Evolutionary conservation across 2,113 vertebrate species (phyloP), one percentile per base, ranked within the genome.

Genomic region (Ondatra zibethicus): DNA sequence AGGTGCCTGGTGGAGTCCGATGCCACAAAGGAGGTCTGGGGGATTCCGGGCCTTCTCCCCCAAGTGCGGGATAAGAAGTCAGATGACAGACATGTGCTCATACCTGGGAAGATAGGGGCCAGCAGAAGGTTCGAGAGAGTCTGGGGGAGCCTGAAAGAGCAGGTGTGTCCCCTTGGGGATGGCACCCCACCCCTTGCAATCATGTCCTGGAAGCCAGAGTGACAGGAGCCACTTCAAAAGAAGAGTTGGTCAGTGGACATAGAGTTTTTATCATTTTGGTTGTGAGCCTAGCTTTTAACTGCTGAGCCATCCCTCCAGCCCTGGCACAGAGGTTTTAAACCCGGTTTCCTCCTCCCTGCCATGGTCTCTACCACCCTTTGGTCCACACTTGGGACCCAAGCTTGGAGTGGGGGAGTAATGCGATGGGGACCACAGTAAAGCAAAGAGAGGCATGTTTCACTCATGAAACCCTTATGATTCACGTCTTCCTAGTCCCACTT

Each of bases 51-150:
- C 65, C 78, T 55, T 13, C 45, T 25, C 29, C 1, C 63, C 55
- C 10, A 5, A 65, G 70, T 11, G 8, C 0, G 0, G 52, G n/a
- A 17, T 55, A 42, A 47, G 21, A 25, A 63, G 50, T 25, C 80
- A 7, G 65, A 16, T 5, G 8, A 27, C 29, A 70, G 70, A 16
- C 13, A 3, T 23, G 29, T 11, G 31, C 23, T 80, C 68, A 29
- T 6, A 36, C 13, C 23, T 11, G 3, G 2, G 2, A 61, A 45
- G 70, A 0, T 0, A 3, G 0, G 8, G 10, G 9, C 52, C 4
- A 0, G 31, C 9, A 29, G 75, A 52, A 85, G n/a, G 72, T 4
- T 58, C 55, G 42, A 29, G 68, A 73, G 9, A 39, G 27, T 13
- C 23, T 5, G 47, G 36, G 47, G 5, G 72, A 50, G 31, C 23